Base-by-base conservation (phyloP, 1,140 invertebrate genomes). In the Ceratitis capitata region DNA sequence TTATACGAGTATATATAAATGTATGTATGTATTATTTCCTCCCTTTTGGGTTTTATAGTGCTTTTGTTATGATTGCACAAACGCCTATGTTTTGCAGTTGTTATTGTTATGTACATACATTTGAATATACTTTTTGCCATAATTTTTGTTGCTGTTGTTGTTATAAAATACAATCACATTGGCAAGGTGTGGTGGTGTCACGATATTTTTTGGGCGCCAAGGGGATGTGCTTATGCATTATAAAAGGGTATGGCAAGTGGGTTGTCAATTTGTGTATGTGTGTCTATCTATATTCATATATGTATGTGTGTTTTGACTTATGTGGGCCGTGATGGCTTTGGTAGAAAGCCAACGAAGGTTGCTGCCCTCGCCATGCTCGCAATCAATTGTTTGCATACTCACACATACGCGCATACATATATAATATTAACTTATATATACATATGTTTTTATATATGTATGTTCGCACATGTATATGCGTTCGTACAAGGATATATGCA, bases 271-370 rank as follows among this genome's bases (percentile, higher is more conserved):
- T 9, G 10, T 16, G 9, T 74, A 23, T 19, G 26, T n/a, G n/a
- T n/a, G n/a, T n/a, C n/a, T 61, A 9, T 61, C 14, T 53, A 23
- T 64, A 69, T n/a, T 5, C 3, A 69, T 69, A 35, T 69, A 0
- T 2, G 1, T 69, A 16, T 19, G 35, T 69, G n/a, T 3, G n/a
- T 78, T 9, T 78, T 29, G 1, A 6, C 3, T 45, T 78, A 39
- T 78, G 69, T 78, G 39, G 39, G 39, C 69, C 39, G 45, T 45
- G 69, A 14, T 23, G 69, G 69, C 69, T 16, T 78, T 78, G 14
- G 69, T 78, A 42, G 69, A 45, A 78, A 78, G 69, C n/a, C 39
- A 78, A 78, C 69, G 39, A 78, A 78, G 69, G 69, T 78, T 78
- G 69, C 69, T 78, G 69, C 69, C 69, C 69, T 78, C 69, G 69